A percentile compares a stretch with the other conserved stretches of the same genome.
These are phyloP conservation scores for Pogonognathellus flavescens DNA, from an alignment of 1,140 invertebrate genomes.

Conservation along the genomic window DNA sequence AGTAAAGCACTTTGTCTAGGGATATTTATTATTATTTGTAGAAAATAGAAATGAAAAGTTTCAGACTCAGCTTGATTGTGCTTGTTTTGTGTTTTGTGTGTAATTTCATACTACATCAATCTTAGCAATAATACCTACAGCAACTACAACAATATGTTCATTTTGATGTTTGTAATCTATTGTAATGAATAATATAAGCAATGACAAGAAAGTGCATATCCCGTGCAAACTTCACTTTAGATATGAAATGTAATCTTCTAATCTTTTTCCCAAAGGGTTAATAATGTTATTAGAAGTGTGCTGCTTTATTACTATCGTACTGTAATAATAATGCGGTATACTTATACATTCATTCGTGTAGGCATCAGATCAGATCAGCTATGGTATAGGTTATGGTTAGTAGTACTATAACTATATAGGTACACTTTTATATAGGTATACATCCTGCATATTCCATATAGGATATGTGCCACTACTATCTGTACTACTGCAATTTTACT, in stretches of 20 bases:
- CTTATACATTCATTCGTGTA: too few species aligned
- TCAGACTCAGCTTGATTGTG: background rate
- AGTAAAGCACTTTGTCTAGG: background rate
- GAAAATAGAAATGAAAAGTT: slow-evolving; percentile 48
- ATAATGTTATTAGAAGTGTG: slow-evolving; percentile 24
- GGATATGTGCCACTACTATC: background rate
- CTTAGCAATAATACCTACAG: background rate
- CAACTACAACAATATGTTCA: background rate
- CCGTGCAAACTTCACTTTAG: background rate
- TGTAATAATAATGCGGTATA: background rate
- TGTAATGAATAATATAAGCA: slow-evolving; percentile 6
- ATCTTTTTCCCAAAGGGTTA: slow-evolving; percentile 45
- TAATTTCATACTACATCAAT: slow-evolving; percentile 17
- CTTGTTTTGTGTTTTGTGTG: slow-evolving; percentile 9
- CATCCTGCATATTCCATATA: background rate
- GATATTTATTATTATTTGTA: slow-evolving; percentile 17
- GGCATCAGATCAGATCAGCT: too few species aligned
- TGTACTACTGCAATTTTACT: too few species aligned
- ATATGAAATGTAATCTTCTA: slow-evolving; percentile 17
- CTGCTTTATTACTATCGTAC: background rate
- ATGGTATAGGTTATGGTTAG: too few species aligned
- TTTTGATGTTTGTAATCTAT: background rate
- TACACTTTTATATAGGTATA: background rate
- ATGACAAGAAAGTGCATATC: slow-evolving; percentile 42
- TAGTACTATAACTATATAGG: background rate